These are phyloP conservation scores for Frieseomelitta varia DNA, from an alignment of 1,140 invertebrate genomes.

Conservation along the genomic window DNA sequence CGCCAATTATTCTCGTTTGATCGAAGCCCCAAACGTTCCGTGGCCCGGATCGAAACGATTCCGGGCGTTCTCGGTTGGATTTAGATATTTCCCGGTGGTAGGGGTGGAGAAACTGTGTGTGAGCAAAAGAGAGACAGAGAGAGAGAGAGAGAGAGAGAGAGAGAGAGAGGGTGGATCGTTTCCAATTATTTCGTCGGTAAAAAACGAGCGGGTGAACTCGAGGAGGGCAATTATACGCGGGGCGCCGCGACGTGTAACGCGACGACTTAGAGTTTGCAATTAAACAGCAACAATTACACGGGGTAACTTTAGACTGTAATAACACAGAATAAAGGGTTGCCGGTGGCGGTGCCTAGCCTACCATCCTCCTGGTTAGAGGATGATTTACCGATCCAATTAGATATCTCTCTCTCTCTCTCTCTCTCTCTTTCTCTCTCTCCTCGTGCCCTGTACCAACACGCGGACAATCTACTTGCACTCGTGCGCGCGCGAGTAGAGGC, in stretches of 20 bases:
- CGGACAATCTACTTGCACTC: not conserved
- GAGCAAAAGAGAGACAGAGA: not conserved
- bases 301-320: constrained; percentile 83
- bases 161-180: constrained; percentile 32
- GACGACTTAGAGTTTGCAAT: constrained; percentile 82
- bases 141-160: not conserved
- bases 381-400: constrained; percentile 83
- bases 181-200: constrained; percentile 62
- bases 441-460: not conserved
- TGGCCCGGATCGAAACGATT: constrained; percentile 14
- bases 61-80: constrained; percentile 15
- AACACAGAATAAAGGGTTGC: constrained; percentile 83
- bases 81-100: constrained; percentile 28
- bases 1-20: constrained; percentile 25
- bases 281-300: constrained; percentile 83
- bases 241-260: constrained; percentile 73
- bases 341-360: constrained; percentile 74
- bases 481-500: not conserved
- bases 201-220: constrained; percentile 65
- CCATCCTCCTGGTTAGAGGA: constrained; percentile 80
- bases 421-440: constrained; percentile 41
- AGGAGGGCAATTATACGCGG: constrained; percentile 69
- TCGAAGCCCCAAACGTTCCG: constrained; percentile 17
- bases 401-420: constrained; percentile 57
- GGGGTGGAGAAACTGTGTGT: not conserved